Percentiles rank a stretch among this genome's conserved stretches.
phyloP scores from a whole-genome alignment of 2,888 invertebrate species.

The Macrophya alboannulata region DNA sequence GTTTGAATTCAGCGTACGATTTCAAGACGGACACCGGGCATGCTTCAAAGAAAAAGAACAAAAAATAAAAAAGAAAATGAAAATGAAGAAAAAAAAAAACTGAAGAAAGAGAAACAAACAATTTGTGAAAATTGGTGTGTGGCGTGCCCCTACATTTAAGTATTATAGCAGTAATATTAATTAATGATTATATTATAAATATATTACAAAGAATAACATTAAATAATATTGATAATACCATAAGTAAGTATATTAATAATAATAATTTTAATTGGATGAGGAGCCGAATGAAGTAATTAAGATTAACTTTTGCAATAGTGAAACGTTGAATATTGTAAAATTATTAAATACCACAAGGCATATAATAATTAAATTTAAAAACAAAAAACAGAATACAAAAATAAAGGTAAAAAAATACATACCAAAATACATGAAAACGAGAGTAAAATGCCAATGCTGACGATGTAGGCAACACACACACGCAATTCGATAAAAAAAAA shows the following conservation, averaged over 20 bases:
- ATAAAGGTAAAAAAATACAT: not conserved
- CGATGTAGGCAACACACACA: slow-evolving; percentile 57
- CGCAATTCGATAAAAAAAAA: slow-evolving; percentile 53
- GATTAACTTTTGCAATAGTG: slow-evolving; percentile 73
- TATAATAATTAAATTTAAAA: slow-evolving; percentile 45
- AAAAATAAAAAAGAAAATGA: slow-evolving; percentile 55
- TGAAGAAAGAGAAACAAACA: slow-evolving; percentile 53
- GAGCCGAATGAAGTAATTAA: slow-evolving; percentile 71
- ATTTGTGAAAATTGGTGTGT: slow-evolving; percentile 58
- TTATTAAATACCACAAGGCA: slow-evolving; percentile 52
- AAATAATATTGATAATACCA: slow-evolving; percentile 77
- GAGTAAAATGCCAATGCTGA: slow-evolving; percentile 53
- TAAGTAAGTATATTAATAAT: slow-evolving; percentile 76
- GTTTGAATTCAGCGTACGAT: slow-evolving; percentile 58
- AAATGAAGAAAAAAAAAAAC: slow-evolving; percentile 52
- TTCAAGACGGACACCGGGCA: slow-evolving; percentile 64
- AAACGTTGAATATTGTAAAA: slow-evolving; percentile 60
- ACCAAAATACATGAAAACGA: slow-evolving; percentile 22
- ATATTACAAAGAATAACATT: slow-evolving; percentile 63
- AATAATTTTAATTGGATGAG: slow-evolving; percentile 73
- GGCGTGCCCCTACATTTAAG: slow-evolving; percentile 77
- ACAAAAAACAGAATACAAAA: not conserved
- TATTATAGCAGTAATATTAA: slow-evolving; percentile 77
- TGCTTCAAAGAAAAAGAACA: slow-evolving; percentile 61
- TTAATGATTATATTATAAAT: slow-evolving; percentile 77